Evolutionary conservation across 2,797 vertebrate species (phyloP).

Genomic region (Ctenochaetus hawaiiensis): DNA sequence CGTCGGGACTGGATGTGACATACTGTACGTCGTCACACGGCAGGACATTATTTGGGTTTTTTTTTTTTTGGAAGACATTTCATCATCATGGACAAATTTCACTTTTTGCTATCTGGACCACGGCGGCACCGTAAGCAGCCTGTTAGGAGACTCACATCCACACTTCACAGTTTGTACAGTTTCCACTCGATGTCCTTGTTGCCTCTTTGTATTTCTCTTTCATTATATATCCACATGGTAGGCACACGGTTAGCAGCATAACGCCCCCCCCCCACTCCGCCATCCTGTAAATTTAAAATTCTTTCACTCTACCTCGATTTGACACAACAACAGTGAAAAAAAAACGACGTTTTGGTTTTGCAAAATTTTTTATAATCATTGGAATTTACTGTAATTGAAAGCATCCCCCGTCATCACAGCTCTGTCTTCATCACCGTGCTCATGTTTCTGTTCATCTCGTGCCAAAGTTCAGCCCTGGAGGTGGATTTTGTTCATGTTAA

Average conservation of each 20-base stretch:
- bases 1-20: slow-evolving; percentile 86
- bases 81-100: slow-evolving; percentile 60
- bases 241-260: slow-evolving; percentile 63
- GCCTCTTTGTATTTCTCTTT: slow-evolving; percentile 80
- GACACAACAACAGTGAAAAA: slow-evolving; percentile 64
- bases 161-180: slow-evolving; percentile 78
- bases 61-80: slow-evolving; percentile 74
- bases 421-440: slow-evolving; percentile 30
- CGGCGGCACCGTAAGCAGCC: slow-evolving; percentile 73
- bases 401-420: slow-evolving; percentile 31
- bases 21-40: slow-evolving; percentile 73
- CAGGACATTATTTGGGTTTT: too few relatives aligned
- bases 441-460: slow-evolving; percentile 59
- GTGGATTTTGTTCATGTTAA: slow-evolving; percentile 73
- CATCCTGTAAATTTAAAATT: slow-evolving; percentile 49
- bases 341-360: slow-evolving; percentile 51
- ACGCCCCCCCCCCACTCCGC: slow-evolving; percentile 48
- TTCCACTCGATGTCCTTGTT: slow-evolving; percentile 81
- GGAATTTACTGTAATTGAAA: slow-evolving; percentile 22
- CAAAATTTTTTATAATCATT: slow-evolving; percentile 55
- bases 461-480: slow-evolving; percentile 81
- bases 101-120: slow-evolving; percentile 80
- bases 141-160: slow-evolving; percentile 80
- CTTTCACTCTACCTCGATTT: slow-evolving; percentile 89
- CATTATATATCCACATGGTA: slow-evolving; percentile 54